phyloP scores from a whole-genome alignment of 2,113 vertebrate species.

The Theristicus caerulescens region DNA sequence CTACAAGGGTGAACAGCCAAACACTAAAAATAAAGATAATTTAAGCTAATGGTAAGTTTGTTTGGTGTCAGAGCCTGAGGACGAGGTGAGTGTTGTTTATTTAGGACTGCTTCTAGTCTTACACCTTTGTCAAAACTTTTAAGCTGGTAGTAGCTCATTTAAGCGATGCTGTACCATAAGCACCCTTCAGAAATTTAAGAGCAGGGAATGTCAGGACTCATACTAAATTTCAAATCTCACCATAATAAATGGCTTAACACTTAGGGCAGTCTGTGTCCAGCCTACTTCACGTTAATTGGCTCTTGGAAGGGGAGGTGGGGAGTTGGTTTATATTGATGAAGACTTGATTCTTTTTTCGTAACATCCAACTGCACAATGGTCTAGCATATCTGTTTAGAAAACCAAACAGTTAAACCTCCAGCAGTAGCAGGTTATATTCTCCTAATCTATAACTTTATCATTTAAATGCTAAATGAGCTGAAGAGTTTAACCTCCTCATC shows the following conservation, averaged over 20 bases:
- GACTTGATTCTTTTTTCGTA: neutral
- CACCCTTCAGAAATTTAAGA: neutral
- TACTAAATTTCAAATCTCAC: neutral
- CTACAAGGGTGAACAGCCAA: neutral
- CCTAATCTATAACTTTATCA: neutral
- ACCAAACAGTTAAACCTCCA: neutral
- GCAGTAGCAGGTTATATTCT: neutral
- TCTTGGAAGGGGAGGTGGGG: neutral
- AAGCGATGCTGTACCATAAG: neutral
- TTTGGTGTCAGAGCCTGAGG: neutral
- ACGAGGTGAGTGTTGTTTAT: neutral
- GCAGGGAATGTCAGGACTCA: neutral
- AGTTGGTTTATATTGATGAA: neutral
- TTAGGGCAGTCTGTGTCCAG: neutral
- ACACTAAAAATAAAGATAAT: neutral
- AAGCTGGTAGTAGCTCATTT: neutral
- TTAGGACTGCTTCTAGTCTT: neutral
- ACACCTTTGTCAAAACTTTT: neutral
- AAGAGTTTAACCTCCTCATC: neutral
- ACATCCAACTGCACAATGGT: neutral
- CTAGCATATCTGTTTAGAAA: neutral
- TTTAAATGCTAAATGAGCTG: neutral
- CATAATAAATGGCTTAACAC: neutral
- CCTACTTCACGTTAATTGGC: neutral
- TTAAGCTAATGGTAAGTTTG: neutral